Percentiles rank a stretch among this genome's conserved stretches.
Conservation (phyloP, 2,888 invertebrate species). For the Hirtodrosophila confusa region DNA sequence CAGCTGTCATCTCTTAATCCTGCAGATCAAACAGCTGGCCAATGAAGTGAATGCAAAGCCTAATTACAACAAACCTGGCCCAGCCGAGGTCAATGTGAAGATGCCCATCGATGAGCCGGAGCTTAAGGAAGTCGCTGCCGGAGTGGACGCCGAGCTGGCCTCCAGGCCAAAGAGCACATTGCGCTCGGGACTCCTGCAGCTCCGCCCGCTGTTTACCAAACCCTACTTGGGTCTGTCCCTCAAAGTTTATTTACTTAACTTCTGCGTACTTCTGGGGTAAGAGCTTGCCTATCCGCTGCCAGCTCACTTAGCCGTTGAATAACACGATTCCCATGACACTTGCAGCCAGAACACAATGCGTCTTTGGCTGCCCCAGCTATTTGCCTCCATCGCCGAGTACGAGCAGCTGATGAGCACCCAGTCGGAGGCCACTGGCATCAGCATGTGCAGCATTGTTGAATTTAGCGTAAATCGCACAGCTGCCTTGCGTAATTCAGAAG, state of each 20-base stretch:
- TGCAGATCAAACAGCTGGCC: conserved; percentile 69
- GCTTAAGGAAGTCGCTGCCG: conserved; percentile 1
- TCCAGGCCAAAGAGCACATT: conserved; percentile 67
- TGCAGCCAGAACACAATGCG: conserved; percentile 90
- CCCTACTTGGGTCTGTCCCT: conserved; percentile 87
- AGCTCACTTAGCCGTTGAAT: neutral
- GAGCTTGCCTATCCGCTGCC: neutral
- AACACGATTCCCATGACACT: conserved; percentile 3
- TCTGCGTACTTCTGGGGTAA: conserved; percentile 88
- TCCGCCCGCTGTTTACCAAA: conserved; percentile 88
- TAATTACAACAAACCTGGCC: conserved; percentile 19
- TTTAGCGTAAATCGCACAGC: conserved; percentile 77
- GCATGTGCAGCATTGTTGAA: conserved; percentile 75
- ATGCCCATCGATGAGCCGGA: conserved; percentile 4
- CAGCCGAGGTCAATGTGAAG: conserved; percentile 12
- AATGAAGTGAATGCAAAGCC: conserved; percentile 67
- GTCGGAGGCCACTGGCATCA: conserved; percentile 3
- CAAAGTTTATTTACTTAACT: conserved; percentile 87
- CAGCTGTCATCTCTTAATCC: neutral
- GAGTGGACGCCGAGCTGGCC: conserved; percentile 29
- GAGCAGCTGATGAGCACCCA: conserved; percentile 75
- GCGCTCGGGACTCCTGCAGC: conserved; percentile 87
- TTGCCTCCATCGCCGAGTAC: conserved; percentile 87
- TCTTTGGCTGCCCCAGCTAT: conserved; percentile 93
- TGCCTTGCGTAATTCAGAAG: conserved; percentile 6